These are phyloP conservation scores for Leptinotarsa rubiginosa DNA, from an alignment of 2,888 invertebrate genomes.

Conservation along the genomic window DNA sequence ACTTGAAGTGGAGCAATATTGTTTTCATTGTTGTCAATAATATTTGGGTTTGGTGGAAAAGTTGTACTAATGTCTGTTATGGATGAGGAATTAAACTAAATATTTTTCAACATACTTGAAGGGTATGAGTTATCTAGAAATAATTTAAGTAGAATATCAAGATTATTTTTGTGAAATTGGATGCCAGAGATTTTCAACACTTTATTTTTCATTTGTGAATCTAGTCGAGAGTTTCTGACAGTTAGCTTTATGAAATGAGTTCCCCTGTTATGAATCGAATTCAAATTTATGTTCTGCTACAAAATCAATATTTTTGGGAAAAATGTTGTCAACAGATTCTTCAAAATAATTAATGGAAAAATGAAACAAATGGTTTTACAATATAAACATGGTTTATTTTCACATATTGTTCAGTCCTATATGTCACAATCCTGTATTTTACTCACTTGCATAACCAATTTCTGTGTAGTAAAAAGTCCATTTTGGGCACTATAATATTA, in stretches of 20 bases:
- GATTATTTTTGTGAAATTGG: no score
- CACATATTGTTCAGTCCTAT: constrained; percentile 58
- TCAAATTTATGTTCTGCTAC: neutral
- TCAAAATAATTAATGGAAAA: neutral
- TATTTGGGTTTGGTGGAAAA: no score
- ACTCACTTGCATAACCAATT: constrained; percentile 44
- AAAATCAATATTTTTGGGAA: constrained; percentile 41
- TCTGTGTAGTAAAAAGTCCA: constrained; percentile 41
- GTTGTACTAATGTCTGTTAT: no score
- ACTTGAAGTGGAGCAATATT: no score
- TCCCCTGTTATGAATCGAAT: neutral
- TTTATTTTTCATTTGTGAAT: no score
- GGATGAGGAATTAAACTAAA: no score
- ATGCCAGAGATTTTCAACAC: no score
- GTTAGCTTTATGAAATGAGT: constrained; percentile 1
- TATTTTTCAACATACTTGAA: no score
- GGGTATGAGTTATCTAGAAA: no score
- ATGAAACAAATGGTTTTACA: constrained; percentile 49
- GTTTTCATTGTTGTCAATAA: no score
- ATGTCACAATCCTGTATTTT: constrained; percentile 54
- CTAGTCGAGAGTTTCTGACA: neutral
- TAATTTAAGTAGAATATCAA: no score
- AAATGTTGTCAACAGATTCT: no score
- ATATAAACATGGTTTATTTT: constrained; percentile 66
- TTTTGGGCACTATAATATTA: constrained; percentile 40